Percentiles rank a stretch among this genome's conserved stretches.
Conservation (phyloP, 2,888 invertebrate genomes). For the Hydropsyche betteni region DNA sequence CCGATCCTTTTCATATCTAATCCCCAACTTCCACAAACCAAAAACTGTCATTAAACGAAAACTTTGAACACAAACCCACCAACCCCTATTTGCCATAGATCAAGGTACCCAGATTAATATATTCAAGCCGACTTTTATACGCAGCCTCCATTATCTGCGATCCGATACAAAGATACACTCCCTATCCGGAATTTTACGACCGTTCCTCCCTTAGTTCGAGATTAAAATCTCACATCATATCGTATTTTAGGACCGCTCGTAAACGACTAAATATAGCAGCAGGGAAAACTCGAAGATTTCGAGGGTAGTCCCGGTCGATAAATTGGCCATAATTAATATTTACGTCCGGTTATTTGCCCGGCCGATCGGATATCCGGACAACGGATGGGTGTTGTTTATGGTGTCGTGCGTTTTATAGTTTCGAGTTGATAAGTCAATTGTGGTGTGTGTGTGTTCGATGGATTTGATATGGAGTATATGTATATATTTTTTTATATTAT, state of each 20-base stretch:
- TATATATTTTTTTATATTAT: too few relatives aligned
- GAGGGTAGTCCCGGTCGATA: neutral
- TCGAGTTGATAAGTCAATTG: too few relatives aligned
- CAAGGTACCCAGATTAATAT: conserved; percentile 27
- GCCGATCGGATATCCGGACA: too few relatives aligned
- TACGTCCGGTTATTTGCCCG: conserved; percentile 13
- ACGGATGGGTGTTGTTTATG: too few relatives aligned
- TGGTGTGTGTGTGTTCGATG: too few relatives aligned
- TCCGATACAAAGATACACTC: conserved; percentile 42
- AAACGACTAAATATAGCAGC: conserved; percentile 39
- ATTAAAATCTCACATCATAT: conserved; percentile 44
- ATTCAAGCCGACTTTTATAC: conserved; percentile 39
- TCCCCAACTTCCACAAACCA: too few relatives aligned
- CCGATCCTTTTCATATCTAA: too few relatives aligned
- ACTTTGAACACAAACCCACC: neutral
- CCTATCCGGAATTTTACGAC: conserved; percentile 41
- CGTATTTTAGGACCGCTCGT: conserved; percentile 43
- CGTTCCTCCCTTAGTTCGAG: conserved; percentile 20
- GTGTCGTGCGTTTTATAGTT: too few relatives aligned
- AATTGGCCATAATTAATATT: conserved; percentile 30
- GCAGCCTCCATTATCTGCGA: conserved; percentile 43
- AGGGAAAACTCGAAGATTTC: neutral
- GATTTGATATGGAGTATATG: too few relatives aligned
- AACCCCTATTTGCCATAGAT: neutral
- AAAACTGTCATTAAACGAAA: neutral